Evolutionary conservation across 2,113 vertebrate species (phyloP).

Genomic region (Lepus europaeus): DNA sequence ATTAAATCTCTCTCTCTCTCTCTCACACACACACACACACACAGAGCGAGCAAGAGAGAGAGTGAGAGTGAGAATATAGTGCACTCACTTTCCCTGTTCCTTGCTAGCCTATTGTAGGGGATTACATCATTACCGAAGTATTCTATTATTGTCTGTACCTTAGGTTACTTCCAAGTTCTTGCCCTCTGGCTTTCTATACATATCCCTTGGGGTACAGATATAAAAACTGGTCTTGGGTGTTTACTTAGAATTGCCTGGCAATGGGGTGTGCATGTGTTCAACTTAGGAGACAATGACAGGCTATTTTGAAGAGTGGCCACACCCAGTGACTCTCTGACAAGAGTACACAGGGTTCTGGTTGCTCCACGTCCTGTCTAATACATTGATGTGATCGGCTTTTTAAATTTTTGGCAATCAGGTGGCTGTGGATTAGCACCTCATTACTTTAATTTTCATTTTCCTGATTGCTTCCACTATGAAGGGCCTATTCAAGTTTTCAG

Average conservation of each 20-base stretch:
- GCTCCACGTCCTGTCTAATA: accelerated
- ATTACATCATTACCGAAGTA: not conserved
- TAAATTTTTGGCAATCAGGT: not conserved
- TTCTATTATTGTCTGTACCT: not conserved
- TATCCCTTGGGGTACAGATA: not conserved
- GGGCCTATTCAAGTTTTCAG: not conserved
- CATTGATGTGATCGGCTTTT: not conserved
- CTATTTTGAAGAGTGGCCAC: not conserved
- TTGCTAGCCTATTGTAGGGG: too few relatives aligned
- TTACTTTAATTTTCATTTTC: not conserved
- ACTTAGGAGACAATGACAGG: not conserved
- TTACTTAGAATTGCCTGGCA: not conserved
- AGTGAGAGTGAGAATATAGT: too few relatives aligned
- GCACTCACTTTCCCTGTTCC: not conserved
- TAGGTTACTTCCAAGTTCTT: not conserved
- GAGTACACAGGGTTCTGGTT: not conserved
- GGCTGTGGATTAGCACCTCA: not conserved
- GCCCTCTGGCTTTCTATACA: not conserved
- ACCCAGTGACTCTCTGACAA: not conserved
- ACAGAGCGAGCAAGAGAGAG: too few relatives aligned
- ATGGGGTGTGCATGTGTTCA: not conserved
- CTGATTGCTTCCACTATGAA: not conserved
- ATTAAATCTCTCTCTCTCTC: not conserved
- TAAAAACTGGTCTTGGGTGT: not conserved
- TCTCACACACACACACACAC: too few relatives aligned